A percentile compares a stretch with the other conserved stretches of the same genome.
Evolutionary conservation across 1,140 invertebrate species (phyloP).

Genomic region (Steinernema feltiae): DNA sequence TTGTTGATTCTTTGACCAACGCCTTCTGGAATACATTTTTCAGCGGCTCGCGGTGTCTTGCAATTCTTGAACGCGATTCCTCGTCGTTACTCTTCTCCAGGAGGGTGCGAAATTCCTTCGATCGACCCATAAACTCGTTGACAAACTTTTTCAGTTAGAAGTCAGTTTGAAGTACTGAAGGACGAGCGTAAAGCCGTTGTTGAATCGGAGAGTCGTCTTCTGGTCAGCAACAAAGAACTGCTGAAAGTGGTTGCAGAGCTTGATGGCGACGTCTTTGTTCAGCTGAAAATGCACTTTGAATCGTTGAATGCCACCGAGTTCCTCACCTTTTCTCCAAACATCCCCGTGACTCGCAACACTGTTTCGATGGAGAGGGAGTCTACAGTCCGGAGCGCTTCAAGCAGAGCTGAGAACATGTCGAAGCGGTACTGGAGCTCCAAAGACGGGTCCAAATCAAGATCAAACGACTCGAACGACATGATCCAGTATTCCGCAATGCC

Average conservation of each 20-base stretch:
- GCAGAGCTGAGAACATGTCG: background rate
- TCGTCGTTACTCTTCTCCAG: background rate
- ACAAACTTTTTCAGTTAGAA: background rate
- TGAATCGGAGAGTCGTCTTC: background rate
- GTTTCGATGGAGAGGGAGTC: slow-evolving; percentile 1
- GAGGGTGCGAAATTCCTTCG: background rate
- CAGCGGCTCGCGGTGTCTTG: background rate
- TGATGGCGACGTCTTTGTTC: background rate
- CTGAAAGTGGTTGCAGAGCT: background rate
- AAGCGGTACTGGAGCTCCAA: background rate
- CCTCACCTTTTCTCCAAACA: background rate
- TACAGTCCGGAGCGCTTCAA: background rate
- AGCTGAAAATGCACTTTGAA: background rate
- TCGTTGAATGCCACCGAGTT: background rate
- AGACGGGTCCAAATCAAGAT: background rate
- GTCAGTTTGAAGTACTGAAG: background rate
- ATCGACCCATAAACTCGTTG: background rate
- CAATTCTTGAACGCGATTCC: background rate
- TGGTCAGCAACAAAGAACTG: background rate
- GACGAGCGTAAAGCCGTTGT: background rate
- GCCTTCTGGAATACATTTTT: background rate
- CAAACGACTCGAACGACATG: background rate
- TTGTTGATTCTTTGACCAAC: background rate
- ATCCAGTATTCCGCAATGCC: background rate
- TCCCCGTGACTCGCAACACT: background rate